Base-by-base conservation (phyloP, 2,797 vertebrate genomes). In the Sebastiscus tertius region DNA sequence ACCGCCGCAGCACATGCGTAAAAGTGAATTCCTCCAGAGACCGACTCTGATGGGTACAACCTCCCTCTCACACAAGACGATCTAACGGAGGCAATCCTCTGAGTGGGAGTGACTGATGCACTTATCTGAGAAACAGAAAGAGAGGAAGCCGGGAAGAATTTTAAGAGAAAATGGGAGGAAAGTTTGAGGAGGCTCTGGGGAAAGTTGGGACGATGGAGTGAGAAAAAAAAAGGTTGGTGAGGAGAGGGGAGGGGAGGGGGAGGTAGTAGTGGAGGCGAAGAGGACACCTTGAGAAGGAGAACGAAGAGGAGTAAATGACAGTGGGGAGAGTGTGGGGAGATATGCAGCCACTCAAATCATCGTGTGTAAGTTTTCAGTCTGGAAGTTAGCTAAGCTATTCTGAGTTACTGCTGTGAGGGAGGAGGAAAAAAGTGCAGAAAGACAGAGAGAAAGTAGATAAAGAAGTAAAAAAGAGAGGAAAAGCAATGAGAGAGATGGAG, bases 11-110 rank as follows among this genome's bases (percentile, higher is more conserved):
- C 89, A 87, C 75, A 83, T 68, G 83, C 84, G 89, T 86, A 85
- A 87, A 65, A 87, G 83, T 65, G 75, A 83, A 80, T 81, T 83
- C 72, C 88, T 88, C 93, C 75, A 42, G 89, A 87, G 83, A 81
- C 58, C 0, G 2, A 68, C 85, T 87, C 75, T 89, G 88, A 87
- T 83, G 84, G 81, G 81, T 90, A 82, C 87, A 81, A 86, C 81
- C 89, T 68, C 70, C 9, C 81, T 69, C 87, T 81, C 79, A 77
- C 87, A 88, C 85, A 78, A 82, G 75, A 82, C 72, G 84, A 88
- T 90, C 72, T 82, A 70, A 90, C 64, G 9, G 29, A 49, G 5
- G 62, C 68, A 64, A 63, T 49, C 81, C 86, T 86, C 76, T 29
- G 88, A 86, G 83, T 24, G 27, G 39, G 52, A 85, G 82, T 58